Percentiles rank a stretch among this genome's conserved stretches.
Conservation (phyloP, 2,888 invertebrate species). For the Parthenolecanium corni region DNA sequence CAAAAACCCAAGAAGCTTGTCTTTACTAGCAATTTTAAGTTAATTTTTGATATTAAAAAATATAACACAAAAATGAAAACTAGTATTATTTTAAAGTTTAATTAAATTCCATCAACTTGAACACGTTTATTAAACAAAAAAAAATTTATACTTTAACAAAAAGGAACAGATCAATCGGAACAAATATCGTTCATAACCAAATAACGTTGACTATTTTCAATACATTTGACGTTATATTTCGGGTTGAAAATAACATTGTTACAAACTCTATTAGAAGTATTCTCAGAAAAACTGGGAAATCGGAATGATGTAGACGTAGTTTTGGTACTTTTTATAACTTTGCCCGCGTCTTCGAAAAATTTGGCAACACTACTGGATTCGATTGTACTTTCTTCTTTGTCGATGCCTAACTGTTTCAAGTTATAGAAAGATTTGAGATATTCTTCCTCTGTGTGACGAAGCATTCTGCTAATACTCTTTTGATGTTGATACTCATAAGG, state of each 20-base stretch:
- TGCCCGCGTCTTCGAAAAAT: constrained; percentile 22
- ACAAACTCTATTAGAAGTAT: neutral
- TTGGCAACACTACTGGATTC: constrained; percentile 8
- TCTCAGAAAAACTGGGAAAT: neutral
- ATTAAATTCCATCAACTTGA: neutral
- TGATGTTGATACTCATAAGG: neutral
- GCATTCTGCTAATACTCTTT: constrained; percentile 9
- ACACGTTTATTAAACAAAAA: neutral
- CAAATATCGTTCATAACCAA: constrained; percentile 9
- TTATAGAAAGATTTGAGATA: constrained; percentile 10
- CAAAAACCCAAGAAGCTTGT: no score
- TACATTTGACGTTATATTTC: constrained; percentile 18
- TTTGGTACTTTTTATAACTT: constrained; percentile 14
- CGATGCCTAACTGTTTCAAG: constrained; percentile 6
- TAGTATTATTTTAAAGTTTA: no score
- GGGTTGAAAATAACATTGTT: constrained; percentile 16
- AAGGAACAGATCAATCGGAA: constrained; percentile 1
- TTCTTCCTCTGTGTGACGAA: constrained; percentile 17
- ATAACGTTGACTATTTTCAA: constrained; percentile 23
- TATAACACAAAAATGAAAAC: no score
- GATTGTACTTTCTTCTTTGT: neutral
- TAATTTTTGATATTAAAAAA: no score
- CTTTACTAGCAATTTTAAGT: no score
- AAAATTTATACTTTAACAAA: neutral
- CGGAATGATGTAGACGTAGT: neutral